Percentiles rank a stretch among this genome's conserved stretches.
These are phyloP conservation scores for Falco rusticolus DNA, from an alignment of 2,797 vertebrate genomes.

Conservation along the genomic window DNA sequence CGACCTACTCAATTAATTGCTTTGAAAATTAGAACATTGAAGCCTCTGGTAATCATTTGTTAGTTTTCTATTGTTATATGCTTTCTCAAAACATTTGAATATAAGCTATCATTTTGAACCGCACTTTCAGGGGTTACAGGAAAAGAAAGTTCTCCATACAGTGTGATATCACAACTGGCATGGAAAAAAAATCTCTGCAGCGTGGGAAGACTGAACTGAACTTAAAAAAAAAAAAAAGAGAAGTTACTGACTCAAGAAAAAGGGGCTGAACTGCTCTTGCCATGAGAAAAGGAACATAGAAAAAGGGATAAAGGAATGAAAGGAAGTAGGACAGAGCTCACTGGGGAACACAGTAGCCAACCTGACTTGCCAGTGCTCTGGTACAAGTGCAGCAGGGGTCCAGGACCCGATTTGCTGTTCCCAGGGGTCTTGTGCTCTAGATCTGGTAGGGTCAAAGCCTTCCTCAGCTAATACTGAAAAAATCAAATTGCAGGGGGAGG, in stretches of 20 bases:
- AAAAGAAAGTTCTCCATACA: neutral
- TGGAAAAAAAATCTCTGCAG: neutral
- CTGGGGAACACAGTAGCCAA: conserved; percentile 22
- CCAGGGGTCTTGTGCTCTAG: neutral
- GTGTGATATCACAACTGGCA: neutral
- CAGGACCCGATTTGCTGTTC: neutral
- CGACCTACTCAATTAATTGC: neutral
- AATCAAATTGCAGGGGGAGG: neutral
- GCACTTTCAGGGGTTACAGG: neutral
- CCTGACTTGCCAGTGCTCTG: neutral
- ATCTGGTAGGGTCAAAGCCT: conserved; percentile 5
- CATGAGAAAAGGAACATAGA: conserved; percentile 31
- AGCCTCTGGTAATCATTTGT: neutral
- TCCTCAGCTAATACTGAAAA: neutral
- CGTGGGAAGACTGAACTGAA: neutral
- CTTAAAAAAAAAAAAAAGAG: neutral
- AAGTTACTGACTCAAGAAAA: neutral
- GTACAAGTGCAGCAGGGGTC: neutral
- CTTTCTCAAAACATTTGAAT: neutral
- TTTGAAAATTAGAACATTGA: neutral
- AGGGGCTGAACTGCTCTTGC: neutral
- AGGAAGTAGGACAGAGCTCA: conserved; percentile 37
- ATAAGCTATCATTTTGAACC: neutral
- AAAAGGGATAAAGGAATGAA: neutral
- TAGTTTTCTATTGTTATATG: neutral